Percentiles rank a stretch among this genome's conserved stretches.
phyloP scores from a whole-genome alignment of 2,888 invertebrate genomes.

The Loripinus fragilis region DNA sequence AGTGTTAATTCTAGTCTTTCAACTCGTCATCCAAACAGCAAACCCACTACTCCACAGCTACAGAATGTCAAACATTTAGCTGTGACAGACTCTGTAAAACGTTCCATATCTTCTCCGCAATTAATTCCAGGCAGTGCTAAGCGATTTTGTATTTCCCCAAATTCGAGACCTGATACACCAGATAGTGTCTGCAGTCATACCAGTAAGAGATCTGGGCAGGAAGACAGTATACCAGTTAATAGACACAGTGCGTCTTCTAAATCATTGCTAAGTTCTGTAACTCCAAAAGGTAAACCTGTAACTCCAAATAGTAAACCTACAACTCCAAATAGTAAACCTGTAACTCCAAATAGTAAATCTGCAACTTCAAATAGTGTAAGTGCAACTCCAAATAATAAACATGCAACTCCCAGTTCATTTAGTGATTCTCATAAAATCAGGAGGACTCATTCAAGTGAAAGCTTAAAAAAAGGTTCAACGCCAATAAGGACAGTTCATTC shows the following conservation, averaged over 20 bases:
- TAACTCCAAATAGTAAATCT: neutral
- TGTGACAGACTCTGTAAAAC: slow-evolving; percentile 46
- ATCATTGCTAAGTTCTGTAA: neutral
- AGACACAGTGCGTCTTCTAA: neutral
- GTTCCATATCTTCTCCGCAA: slow-evolving; percentile 53
- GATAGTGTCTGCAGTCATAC: slow-evolving; percentile 57
- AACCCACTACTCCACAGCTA: slow-evolving; percentile 56
- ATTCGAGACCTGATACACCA: slow-evolving; percentile 25
- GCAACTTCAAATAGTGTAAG: neutral
- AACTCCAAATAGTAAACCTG: neutral
- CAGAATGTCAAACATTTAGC: slow-evolving; percentile 37
- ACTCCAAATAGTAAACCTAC: neutral
- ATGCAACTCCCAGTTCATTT: neutral
- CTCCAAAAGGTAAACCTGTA: neutral
- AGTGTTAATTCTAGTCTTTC: slow-evolving; percentile 72
- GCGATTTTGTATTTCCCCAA: slow-evolving; percentile 56
- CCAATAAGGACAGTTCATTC: slow-evolving; percentile 37
- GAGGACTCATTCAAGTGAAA: slow-evolving; percentile 9
- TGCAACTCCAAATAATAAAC: neutral
- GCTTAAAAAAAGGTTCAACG: slow-evolving; percentile 5
- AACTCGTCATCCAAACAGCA: slow-evolving; percentile 55
- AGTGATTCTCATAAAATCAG: neutral
- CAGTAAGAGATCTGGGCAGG: slow-evolving; percentile 18
- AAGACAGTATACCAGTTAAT: neutral
- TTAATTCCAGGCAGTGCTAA: slow-evolving; percentile 50